Evolutionary conservation across 2,113 vertebrate genomes (phyloP), one percentile per base, ranked within the genome.

Genomic region (Pelodiscus sinensis): DNA sequence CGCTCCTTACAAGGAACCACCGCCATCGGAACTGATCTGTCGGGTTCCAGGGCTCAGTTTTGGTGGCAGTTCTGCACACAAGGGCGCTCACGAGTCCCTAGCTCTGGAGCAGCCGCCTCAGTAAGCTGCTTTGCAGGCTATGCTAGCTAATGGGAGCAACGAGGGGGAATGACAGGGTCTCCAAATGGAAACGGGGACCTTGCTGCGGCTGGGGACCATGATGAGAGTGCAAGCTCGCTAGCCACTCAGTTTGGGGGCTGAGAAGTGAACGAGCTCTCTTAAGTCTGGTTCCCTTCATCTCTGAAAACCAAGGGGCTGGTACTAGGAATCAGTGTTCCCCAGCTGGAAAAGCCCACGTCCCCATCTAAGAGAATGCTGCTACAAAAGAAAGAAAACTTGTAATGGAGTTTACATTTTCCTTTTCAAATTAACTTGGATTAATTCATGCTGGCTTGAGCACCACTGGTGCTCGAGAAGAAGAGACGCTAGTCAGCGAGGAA

Each of bases 381-480:
- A 24, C 52, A 50, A 81, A 31, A 60, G 77, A 38, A 25, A 38
- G 0, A 12, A 90, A 88, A 10, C 22, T 52, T 86, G 8, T 86
- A 3, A 5, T 0, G 1, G 78, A 73, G 81, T 44, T 89, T 2
- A 1, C 19, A 6, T 84, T 68, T 81, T n/a, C 77, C 88, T 79
- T 51, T 71, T 86, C 81, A 55, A 55, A 93, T 35, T 77, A 71
- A 2, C 35, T 87, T 27, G 31, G 10, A 1, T 81, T 57, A 55
- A 90, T 77, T 86, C 78, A 29, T 12, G 84, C 84, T 57, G 87
- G 19, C 86, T 78, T 86, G 90, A 80, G 44, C 84, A 79, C 22
- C n/a, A 2, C 14, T 80, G 83, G 9, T 1, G 0, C 50, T 65
- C 25, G 80, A 79, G 5, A 31, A 75, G 51, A 25, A 51, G 88